Evolutionary conservation across 2,113 vertebrate species (phyloP), one percentile per base, ranked within the genome.

Genomic region (Cinclus cinclus): DNA sequence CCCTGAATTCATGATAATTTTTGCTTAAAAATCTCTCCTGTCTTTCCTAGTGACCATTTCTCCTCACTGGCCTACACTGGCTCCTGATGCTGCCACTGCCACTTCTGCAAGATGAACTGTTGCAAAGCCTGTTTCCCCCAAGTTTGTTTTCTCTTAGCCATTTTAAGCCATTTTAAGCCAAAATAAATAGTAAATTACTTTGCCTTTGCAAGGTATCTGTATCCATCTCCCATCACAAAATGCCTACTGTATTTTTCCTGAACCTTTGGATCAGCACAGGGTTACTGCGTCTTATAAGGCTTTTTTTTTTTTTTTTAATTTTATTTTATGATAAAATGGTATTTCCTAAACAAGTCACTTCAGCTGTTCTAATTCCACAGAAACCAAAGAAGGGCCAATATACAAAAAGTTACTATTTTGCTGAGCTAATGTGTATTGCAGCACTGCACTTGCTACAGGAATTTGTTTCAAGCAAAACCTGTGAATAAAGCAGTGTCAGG

Each of bases 41-140:
- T 23, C 47, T 63, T 77, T 70, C 44, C 56, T 46, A 81, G 25
- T 3, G 14, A 27, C 37, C 28, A 49, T 12, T 28, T 46, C 50
- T 60, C 81, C 60, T 46, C 0, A 0, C 50, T 68, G 83, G n/a
- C 31, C 55, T 46, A 1, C 10, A 4, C 7, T 1, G 52, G 35
- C 41, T 76, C 24, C 75, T 9, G 50, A 30, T 37, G 33, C 70
- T 46, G 35, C 33, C 44, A 3, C 2, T 46, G n/a, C 44, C 31
- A 8, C 46, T 60, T 13, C 2, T 3, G 21, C 15, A n/a, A 73
- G 33, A 73, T 31, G 9, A 73, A 10, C 44, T 58, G 27, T 4
- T 39, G 33, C 25, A 87, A 82, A 73, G 25, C 17, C 46, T 10
- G 0, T 37, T 55, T 50, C 9, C 30, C 25, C 20, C 30, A 16